A percentile compares a stretch with the other conserved stretches of the same genome.
These are phyloP conservation scores for Tetrao urogallus DNA, from an alignment of 2,113 vertebrate species.

Conservation along the genomic window DNA sequence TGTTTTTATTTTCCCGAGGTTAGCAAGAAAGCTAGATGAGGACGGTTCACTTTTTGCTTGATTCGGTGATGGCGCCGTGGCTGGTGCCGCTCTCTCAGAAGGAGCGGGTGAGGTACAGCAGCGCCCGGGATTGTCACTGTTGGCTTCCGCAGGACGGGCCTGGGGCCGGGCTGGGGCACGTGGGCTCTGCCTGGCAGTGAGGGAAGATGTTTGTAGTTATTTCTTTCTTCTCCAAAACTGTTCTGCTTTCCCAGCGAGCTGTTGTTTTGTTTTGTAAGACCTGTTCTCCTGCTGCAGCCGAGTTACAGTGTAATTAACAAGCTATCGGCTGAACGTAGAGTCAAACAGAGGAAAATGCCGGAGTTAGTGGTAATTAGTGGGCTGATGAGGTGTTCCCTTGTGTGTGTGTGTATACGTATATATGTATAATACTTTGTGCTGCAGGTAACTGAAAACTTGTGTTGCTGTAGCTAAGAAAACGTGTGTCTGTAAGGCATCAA, in stretches of 20 bases:
- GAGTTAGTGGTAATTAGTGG: no score
- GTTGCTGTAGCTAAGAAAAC: background rate
- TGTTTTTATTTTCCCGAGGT: fast-evolving
- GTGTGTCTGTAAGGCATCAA: fast-evolving
- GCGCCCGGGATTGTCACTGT: background rate
- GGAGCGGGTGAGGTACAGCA: background rate
- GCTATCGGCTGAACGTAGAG: no score
- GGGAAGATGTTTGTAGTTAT: background rate
- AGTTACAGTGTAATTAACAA: background rate
- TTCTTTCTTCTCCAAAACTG: background rate
- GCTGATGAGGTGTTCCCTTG: no score
- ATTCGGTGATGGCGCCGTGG: fast-evolving
- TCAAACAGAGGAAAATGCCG: background rate
- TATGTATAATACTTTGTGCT: background rate
- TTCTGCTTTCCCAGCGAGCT: background rate
- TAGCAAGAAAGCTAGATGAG: fast-evolving
- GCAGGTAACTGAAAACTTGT: background rate
- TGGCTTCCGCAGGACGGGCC: background rate
- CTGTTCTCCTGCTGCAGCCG: background rate
- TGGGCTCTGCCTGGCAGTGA: background rate
- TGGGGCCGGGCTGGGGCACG: background rate
- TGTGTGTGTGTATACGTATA: no score
- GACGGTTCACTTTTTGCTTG: fast-evolving
- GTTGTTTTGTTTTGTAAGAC: background rate
- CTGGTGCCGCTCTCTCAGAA: fast-evolving